These are phyloP conservation scores for Eospalax fontanierii DNA, from an alignment of 2,797 vertebrate genomes.

Conservation along the genomic window DNA sequence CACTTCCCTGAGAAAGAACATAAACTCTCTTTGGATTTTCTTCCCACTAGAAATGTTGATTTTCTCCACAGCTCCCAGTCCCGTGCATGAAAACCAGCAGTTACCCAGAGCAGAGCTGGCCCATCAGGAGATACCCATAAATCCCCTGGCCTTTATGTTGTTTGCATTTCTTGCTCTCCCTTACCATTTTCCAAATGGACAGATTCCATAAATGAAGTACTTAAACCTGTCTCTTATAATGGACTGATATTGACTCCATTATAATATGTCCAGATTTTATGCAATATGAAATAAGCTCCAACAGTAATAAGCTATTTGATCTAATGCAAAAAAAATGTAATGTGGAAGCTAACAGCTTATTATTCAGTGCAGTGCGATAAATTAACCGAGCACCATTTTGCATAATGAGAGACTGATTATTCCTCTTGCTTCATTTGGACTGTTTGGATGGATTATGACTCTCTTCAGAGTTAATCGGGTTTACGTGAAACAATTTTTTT, in stretches of 20 bases:
- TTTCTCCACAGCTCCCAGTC: constrained; percentile 32
- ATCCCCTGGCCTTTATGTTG: neutral
- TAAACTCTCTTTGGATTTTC: constrained; percentile 79
- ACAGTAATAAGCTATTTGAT: constrained; percentile 73
- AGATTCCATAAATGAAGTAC: constrained; percentile 52
- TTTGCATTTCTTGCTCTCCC: neutral
- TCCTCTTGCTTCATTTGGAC: constrained; percentile 47
- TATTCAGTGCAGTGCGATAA: constrained; percentile 64
- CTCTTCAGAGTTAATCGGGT: constrained; percentile 38
- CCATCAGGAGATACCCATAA: neutral
- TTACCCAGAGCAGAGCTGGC: neutral
- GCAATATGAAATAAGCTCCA: constrained; percentile 68
- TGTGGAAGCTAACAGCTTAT: constrained; percentile 20
- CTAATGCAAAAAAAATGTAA: constrained; percentile 51
- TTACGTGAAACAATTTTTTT: constrained; percentile 53
- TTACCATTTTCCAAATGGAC: constrained; percentile 64
- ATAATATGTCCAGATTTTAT: constrained; percentile 75
- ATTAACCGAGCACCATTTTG: constrained; percentile 53
- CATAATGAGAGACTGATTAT: constrained; percentile 65
- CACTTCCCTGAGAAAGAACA: constrained; percentile 80
- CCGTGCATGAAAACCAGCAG: neutral
- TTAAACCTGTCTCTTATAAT: constrained; percentile 69
- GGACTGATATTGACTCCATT: constrained; percentile 51
- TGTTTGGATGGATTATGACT: constrained; percentile 52
- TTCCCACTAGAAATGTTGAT: constrained; percentile 69